Conservation (phyloP, 2,797 vertebrate species). For the Falco rusticolus region DNA sequence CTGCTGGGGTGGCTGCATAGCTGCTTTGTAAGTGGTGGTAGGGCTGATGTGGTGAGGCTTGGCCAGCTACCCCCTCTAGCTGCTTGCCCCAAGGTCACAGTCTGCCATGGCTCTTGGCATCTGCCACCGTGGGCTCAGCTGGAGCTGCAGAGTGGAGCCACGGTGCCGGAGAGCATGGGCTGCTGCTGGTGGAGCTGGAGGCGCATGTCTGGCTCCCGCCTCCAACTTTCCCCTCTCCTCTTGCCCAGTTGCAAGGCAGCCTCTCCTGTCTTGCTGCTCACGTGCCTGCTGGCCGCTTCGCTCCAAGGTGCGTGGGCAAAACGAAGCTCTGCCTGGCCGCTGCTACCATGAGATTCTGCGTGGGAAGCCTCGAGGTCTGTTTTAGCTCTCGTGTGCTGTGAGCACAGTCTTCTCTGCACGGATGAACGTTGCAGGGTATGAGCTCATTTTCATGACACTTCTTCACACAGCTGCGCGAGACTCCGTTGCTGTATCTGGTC, state of each 20-base stretch:
- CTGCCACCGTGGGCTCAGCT: fast-evolving
- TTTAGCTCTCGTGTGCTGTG: fast-evolving
- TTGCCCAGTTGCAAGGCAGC: neutral
- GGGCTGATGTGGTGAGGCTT: neutral
- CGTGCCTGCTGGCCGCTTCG: fast-evolving
- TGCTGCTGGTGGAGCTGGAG: neutral
- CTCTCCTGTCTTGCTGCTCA: neutral
- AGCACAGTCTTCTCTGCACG: fast-evolving
- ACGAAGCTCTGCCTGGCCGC: neutral
- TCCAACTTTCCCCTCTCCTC: neutral
- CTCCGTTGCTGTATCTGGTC: neutral
- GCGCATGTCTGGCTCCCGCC: fast-evolving
- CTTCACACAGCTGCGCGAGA: neutral
- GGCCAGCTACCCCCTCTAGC: neutral
- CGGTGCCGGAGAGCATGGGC: fast-evolving
- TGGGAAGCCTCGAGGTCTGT: neutral
- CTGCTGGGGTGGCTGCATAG: neutral
- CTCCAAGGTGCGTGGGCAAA: fast-evolving
- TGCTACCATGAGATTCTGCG: fast-evolving
- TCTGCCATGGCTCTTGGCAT: neutral
- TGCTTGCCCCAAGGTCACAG: fast-evolving
- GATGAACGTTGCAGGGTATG: fast-evolving
- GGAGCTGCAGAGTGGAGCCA: fast-evolving
- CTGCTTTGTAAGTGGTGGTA: fast-evolving
- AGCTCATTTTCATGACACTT: neutral